Base-by-base conservation (phyloP, 2,797 vertebrate genomes). In the Enteromius treurensis region DNA sequence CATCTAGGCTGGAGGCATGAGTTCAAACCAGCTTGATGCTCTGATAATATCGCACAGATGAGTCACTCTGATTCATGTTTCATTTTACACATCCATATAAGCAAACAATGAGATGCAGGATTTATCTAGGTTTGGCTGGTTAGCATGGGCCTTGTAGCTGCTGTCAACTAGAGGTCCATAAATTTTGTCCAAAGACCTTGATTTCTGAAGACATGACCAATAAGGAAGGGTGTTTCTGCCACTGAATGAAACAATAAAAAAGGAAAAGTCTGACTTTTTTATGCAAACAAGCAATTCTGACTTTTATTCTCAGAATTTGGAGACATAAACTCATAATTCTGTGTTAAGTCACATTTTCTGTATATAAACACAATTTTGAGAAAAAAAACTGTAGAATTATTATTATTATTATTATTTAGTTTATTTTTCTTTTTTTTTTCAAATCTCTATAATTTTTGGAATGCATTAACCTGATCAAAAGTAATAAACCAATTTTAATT, bases 1-100 rank as follows among this genome's bases (percentile, higher is more conserved):
- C 21, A 65, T 82, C 71, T 82, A 67, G 80, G 60, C 71, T 82
- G 60, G 80, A 82, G 80, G 80, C 80, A 34, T 32, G 32, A 81
- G 29, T 81, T 74, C 70, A 82, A 75, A 82, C 62, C 71, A 67
- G 32, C 45, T 82, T 76, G 32, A 76, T 40, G 80, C 55, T 76
- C 17, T 76, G 45, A 67, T 55, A 82, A 75, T 76, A 76, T 82
- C 45, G 76, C 47, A 76, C 23, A 19, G 60, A 81, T 26, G 32
- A 76, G n/a, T 82, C 60, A 29, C 70, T 67, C 34, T 49, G 70
- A 82, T 67, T 67, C 58, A 70, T 70, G 67, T 45, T 80, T 29
- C 6, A 64, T 34, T 62, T 74, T 34, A 64, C 45, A 81, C 29
- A 47, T 62, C 55, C 19, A 19, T 42, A n/a, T 19, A 81, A 65